Evolutionary conservation across 2,888 invertebrate genomes (phyloP), one percentile per base, ranked within the genome.

Genomic region (Hydropsyche betteni): DNA sequence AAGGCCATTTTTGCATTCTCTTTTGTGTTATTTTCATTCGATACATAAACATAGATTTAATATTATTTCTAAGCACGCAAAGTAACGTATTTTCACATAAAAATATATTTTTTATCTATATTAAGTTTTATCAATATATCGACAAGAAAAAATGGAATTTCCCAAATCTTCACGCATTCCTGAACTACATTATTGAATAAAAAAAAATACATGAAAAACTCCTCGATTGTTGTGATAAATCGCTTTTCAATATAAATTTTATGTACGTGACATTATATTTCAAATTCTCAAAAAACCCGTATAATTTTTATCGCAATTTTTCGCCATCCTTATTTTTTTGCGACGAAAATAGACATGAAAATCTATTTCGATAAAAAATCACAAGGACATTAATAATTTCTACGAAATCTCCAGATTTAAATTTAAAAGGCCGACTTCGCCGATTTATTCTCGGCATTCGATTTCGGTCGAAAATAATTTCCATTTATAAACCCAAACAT

Each of bases 111-210:
- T 10, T 44, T 44, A 44, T 44, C 10, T 2, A 1, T 44, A 6
- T 44, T 44, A 10, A 44, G 6, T 44, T 44, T 44, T 44, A 2
- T 44, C 44, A 6, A 6, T 8, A 44, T 44, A 44, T 44, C 44
- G 6, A 8, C 44, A 5, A 16, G 8, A 14, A 53, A 53, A 53
- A n/a, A 12, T 53, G 16, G 1, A 53, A 16, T 58, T 5, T 58
- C 24, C 16, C 16, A 16, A 58, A 58, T 16, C 16, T 24, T 58
- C 58, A 58, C 58, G 58, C 58, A 24, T 8, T 58, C 4, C 58
- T 58, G 58, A 58, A 24, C 58, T 58, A 58, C 24, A 58, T 58
- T 58, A 58, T 58, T 58, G 58, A 16, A 24, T 24, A 24, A 58
- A 24, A 58, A 24, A 16, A 58, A 58, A 58, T 58, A 58, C 58